phyloP scores from a whole-genome alignment of 2,797 vertebrate species.

The Ctenopoma kingsleyae region DNA sequence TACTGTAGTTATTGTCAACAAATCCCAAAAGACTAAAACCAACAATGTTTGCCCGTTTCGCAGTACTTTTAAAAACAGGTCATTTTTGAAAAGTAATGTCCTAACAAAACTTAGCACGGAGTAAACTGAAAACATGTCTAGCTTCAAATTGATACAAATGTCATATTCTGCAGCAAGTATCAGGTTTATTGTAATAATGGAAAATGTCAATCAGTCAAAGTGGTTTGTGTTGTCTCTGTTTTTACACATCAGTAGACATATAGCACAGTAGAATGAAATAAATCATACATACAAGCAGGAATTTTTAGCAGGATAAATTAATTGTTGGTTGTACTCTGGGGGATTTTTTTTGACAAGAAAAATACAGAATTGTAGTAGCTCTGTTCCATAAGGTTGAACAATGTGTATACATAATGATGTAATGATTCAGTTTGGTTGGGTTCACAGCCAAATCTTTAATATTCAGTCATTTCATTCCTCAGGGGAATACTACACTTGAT shows the following conservation, averaged over 20 bases:
- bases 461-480: constrained; percentile 32
- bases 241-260: neutral
- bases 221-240: neutral
- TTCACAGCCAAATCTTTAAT: constrained; percentile 19
- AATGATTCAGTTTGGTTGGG: constrained; percentile 20
- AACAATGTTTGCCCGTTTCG: neutral
- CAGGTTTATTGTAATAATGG: neutral
- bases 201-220: neutral
- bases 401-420: neutral
- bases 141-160: neutral
- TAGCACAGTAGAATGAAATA: neutral
- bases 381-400: neutral
- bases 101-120: neutral
- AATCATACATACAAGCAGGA: too few species aligned
- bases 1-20: neutral
- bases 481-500: constrained; percentile 29
- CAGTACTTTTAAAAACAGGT: neutral
- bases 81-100: neutral
- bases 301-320: neutral
- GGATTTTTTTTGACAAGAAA: neutral
- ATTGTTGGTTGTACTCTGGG: neutral
- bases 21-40: neutral
- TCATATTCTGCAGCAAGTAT: neutral
- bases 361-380: neutral
- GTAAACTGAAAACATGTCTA: neutral